These are phyloP conservation scores for Chelon labrosus DNA, from an alignment of 2,797 vertebrate genomes.

Conservation along the genomic window DNA sequence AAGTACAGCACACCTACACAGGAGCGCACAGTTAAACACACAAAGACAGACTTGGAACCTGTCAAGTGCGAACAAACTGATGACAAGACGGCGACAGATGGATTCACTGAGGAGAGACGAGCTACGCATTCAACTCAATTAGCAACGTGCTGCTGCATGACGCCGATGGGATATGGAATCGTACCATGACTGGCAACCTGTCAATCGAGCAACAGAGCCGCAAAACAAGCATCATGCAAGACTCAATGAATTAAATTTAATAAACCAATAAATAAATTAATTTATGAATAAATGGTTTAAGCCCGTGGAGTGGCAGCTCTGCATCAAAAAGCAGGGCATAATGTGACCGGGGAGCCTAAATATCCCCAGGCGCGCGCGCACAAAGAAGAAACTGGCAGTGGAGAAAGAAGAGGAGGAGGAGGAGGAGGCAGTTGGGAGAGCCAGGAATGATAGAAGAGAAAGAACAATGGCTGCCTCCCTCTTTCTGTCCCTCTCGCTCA, in stretches of 20 bases:
- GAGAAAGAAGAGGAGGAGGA: constrained; percentile 45
- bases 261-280: constrained; percentile 81
- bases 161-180: constrained; percentile 79
- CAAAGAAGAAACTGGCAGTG: constrained; percentile 60
- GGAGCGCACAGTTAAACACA: constrained; percentile 77
- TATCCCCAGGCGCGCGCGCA: constrained; percentile 55
- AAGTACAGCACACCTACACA: constrained; percentile 70
- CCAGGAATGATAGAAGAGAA: constrained; percentile 53
- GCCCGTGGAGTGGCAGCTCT: constrained; percentile 67
- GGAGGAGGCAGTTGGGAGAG: constrained; percentile 47
- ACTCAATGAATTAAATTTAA: constrained; percentile 75
- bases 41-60: constrained; percentile 77
- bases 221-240: constrained; percentile 75
- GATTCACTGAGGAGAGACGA: constrained; percentile 81
- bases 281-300: constrained; percentile 77
- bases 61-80: constrained; percentile 82
- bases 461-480: constrained; percentile 76
- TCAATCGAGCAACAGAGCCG: constrained; percentile 78
- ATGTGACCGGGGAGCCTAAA: constrained; percentile 76
- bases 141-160: constrained; percentile 80
- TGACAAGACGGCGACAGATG: constrained; percentile 84
- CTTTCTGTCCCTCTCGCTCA: constrained; percentile 64
- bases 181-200: constrained; percentile 84
- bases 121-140: constrained; percentile 84
- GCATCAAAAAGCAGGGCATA: constrained; percentile 71